Conservation (phyloP, 2,797 vertebrate species). For the Chiloscyllium punctatum region DNA sequence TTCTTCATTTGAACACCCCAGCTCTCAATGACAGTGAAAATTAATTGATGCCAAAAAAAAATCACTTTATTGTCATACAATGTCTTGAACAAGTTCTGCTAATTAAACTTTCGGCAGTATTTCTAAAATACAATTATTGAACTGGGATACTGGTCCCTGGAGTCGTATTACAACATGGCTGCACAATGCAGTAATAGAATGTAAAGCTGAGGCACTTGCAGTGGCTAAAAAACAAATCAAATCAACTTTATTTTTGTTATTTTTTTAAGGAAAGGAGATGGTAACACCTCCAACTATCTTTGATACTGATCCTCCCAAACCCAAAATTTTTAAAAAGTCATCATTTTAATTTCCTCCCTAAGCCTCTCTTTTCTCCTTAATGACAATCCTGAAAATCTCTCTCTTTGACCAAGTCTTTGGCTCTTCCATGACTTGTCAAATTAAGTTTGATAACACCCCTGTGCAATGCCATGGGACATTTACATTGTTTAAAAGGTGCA, state of each 20-base stretch:
- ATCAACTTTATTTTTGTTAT: neutral
- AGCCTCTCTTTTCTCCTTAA: neutral
- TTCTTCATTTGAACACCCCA: neutral
- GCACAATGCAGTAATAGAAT: neutral
- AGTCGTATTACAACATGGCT: neutral
- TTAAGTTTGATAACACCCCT: neutral
- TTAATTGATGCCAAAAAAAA: slow-evolving; percentile 10
- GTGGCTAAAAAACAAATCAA: neutral
- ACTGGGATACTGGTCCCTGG: neutral
- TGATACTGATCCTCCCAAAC: neutral
- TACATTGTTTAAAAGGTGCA: neutral
- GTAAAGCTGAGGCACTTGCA: neutral
- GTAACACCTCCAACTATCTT: no score
- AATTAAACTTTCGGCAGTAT: slow-evolving; percentile 24
- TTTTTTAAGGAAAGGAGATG: neutral
- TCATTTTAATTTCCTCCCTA: neutral
- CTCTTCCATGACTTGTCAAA: neutral
- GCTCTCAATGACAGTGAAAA: neutral
- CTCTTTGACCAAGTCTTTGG: no score
- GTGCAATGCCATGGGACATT: neutral
- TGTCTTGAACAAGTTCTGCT: neutral
- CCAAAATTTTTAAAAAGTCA: neutral
- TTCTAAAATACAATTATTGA: slow-evolving; percentile 32
- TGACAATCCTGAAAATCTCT: neutral
- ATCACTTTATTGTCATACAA: slow-evolving; percentile 16